Conservation (phyloP, 2,888 invertebrate species). For the Agrochola litura region DNA sequence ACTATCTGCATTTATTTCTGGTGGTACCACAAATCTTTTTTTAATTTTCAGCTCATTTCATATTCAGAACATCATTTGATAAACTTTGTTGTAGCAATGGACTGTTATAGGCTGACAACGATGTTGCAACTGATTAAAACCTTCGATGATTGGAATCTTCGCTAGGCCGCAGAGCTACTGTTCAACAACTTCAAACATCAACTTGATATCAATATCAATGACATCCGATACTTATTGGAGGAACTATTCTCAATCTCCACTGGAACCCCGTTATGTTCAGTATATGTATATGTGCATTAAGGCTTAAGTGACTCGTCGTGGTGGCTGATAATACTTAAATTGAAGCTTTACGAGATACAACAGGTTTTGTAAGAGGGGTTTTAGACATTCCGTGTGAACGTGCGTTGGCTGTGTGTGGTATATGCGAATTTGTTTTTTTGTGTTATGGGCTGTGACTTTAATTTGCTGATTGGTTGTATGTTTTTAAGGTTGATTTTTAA, state of each 20-base stretch:
- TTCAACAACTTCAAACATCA: conserved; percentile 17
- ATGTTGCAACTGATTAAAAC: neutral
- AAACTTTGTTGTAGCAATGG: neutral
- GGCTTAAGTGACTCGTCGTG: conserved; percentile 73
- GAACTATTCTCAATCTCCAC: conserved; percentile 34
- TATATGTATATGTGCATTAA: conserved; percentile 67
- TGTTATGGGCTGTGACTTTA: neutral
- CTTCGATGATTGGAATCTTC: conserved; percentile 10
- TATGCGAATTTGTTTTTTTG: conserved; percentile 13
- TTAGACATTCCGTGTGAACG: conserved; percentile 56
- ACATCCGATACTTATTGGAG: conserved; percentile 48
- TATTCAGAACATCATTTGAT: neutral
- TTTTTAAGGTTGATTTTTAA: neutral
- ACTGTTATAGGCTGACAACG: neutral
- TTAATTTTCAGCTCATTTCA: neutral
- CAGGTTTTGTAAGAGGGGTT: conserved; percentile 71
- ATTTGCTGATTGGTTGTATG: neutral
- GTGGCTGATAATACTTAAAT: conserved; percentile 72
- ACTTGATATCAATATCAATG: conserved; percentile 35
- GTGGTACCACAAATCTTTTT: too few relatives aligned
- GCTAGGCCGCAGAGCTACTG: conserved; percentile 23
- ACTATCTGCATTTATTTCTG: neutral
- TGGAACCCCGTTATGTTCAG: conserved; percentile 42
- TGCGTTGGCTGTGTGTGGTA: conserved; percentile 28
- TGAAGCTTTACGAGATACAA: conserved; percentile 69